phyloP scores from a whole-genome alignment of 1,140 invertebrate genomes.

The Archivesica marissinica region DNA sequence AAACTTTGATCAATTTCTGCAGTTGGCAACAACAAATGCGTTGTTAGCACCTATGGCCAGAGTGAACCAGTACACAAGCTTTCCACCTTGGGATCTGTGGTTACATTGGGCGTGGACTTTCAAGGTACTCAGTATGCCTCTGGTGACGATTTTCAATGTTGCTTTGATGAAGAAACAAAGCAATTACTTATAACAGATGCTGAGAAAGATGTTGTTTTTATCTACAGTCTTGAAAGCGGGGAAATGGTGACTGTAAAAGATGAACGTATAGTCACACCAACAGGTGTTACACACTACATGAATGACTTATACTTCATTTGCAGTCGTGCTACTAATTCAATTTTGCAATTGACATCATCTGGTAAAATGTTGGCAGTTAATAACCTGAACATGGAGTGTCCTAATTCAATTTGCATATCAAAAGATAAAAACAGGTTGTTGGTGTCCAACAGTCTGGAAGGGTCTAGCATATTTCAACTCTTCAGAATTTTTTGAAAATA shows the following conservation, averaged over 20 bases:
- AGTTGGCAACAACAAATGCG: not conserved
- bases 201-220: not conserved
- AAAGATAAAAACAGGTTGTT: not conserved
- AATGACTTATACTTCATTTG: no score
- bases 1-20: not conserved
- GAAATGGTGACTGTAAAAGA: not conserved
- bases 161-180: not conserved
- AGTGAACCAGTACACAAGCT: not conserved
- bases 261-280: not conserved
- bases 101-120: not conserved
- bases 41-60: not conserved
- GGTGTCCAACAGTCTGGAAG: not conserved
- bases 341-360: no score
- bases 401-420: conserved; percentile 3
- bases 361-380: no score
- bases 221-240: not conserved
- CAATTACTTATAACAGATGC: not conserved
- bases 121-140: not conserved
- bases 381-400: no score
- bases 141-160: not conserved
- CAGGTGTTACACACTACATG: not conserved
- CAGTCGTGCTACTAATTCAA: no score
- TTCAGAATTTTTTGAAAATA: no score
- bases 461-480: not conserved
- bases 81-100: not conserved